Evolutionary conservation across 1,140 invertebrate species (phyloP), one percentile per base, ranked within the genome.

Genomic region (Bactericera cockerelli): DNA sequence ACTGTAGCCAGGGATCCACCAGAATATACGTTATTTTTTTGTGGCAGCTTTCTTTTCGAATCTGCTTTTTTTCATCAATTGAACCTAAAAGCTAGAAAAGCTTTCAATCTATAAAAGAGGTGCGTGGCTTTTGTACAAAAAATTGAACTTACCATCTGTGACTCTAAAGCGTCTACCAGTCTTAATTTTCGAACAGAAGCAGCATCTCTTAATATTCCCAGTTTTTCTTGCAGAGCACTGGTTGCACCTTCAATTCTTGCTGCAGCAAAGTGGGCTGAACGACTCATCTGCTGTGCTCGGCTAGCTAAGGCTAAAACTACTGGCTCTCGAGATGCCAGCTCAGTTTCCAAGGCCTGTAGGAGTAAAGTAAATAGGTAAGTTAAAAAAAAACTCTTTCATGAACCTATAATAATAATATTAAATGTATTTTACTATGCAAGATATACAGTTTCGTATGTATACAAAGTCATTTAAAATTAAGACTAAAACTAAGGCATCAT

Each of bases 231-330:
- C 53, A 91, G 70, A 60, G 81, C 79, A 59, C 75, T 77, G 11
- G 79, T 79, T 65, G 81, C 76, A 2, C 74, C 65, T 59, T 84
- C 84, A 33, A 91, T 85, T 54, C 83, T 77, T 2, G 77, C 72
- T 2, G 81, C 74, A 1, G 87, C 87, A 70, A 89, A 90, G 73
- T 94, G 90, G 1, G 85, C 83, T 53, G 84, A 82, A n/a, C 83
- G 76, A 2, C 86, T 77, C 79, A 93, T 87, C 61, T 86, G 80
- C 3, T 81, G 75, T 0, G 87, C 87, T 57, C 87, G 76, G 3
- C 76, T 78, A 4, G 81, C 73, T 6, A 93, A 71, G 0, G 81
- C 80, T 11, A 78, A 72, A 1, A 93, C 81, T 1, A 91, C 79
- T 0, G 89, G 85, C 70, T 93, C 89, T 65, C 89, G 81, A 8